These are phyloP conservation scores for Pteropus alecto DNA, from an alignment of 2,113 vertebrate genomes.

Conservation along the genomic window DNA sequence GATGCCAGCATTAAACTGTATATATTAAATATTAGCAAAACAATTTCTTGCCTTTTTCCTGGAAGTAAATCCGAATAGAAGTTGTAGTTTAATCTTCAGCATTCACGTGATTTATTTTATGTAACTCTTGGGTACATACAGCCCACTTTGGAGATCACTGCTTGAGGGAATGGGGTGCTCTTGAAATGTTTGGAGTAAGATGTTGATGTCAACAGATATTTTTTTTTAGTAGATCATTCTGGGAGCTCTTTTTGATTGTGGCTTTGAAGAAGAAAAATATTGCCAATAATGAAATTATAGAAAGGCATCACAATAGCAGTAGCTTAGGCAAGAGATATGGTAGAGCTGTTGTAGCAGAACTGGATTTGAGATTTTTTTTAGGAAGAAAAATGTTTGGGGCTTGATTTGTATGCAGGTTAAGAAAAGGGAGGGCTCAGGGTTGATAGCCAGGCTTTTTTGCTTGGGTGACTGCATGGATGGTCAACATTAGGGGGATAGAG, in stretches of 20 bases:
- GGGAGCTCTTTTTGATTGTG: background rate
- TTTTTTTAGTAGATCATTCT: background rate
- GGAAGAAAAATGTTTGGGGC: background rate
- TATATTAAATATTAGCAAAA: slow-evolving; percentile 1
- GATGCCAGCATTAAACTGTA: background rate
- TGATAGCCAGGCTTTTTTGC: background rate
- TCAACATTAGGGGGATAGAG: background rate
- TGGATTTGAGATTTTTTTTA: background rate
- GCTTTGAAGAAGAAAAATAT: slow-evolving; percentile 54
- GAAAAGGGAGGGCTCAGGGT: background rate
- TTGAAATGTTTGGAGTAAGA: background rate
- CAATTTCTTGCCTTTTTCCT: background rate
- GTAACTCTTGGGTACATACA: background rate
- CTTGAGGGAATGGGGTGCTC: background rate
- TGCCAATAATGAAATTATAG: slow-evolving; percentile 4
- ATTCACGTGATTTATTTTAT: background rate
- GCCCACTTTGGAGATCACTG: background rate
- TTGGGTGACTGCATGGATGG: background rate
- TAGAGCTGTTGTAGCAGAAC: background rate
- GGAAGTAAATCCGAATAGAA: background rate
- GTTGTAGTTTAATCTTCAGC: background rate
- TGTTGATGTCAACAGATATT: background rate
- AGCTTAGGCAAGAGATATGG: background rate
- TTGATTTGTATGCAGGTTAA: background rate
- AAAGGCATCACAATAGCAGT: background rate